Evolutionary conservation across 2,888 invertebrate species (phyloP).

Genomic region (Brachycybe producta): DNA sequence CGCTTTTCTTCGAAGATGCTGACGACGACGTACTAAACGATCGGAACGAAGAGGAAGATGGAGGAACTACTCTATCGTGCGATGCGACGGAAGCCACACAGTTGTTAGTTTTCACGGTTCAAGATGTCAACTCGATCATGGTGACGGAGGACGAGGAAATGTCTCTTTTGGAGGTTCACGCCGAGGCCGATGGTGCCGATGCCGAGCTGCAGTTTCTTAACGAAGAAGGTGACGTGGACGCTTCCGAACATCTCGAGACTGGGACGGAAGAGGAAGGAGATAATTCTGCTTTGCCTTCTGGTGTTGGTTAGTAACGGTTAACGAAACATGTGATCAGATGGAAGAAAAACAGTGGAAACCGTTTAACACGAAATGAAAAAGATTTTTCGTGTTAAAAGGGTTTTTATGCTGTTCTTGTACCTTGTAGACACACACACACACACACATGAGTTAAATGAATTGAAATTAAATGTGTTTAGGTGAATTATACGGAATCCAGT

Average conservation of each 20-base stretch:
- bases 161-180: constrained; percentile 5
- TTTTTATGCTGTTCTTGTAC: no score
- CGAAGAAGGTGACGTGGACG: not conserved
- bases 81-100: not conserved
- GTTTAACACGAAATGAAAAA: no score
- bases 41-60: not conserved
- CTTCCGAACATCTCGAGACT: no score
- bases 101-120: constrained; percentile 10
- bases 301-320: not conserved
- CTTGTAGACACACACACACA: no score
- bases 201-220: not conserved
- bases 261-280: constrained; percentile 6
- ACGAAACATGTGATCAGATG: no score
- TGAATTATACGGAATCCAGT: no score
- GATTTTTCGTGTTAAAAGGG: no score
- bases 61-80: not conserved
- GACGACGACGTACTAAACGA: not conserved
- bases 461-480: no score
- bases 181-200: not conserved
- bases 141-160: constrained; percentile 1
- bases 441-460: no score
- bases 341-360: no score
- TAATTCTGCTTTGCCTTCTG: not conserved
- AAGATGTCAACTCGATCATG: constrained; percentile 8
- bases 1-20: constrained; percentile 1